Percentiles rank a stretch among this genome's conserved stretches.
These are phyloP conservation scores for Sebastes nivosus DNA, from an alignment of 2,797 vertebrate species.

Conservation along the genomic window DNA sequence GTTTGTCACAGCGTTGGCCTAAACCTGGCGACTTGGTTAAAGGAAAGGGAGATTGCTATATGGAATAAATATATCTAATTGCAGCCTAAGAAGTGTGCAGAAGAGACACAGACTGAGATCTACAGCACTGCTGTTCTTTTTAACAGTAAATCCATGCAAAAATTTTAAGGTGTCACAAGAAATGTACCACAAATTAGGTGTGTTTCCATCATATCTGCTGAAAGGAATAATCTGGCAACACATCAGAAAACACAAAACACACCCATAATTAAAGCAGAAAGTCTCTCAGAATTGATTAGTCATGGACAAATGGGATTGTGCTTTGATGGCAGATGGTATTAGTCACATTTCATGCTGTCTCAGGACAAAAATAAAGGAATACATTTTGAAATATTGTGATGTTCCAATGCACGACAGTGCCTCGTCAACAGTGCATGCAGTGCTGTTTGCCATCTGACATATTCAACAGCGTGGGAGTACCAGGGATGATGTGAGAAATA, in stretches of 20 bases:
- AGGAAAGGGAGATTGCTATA: neutral
- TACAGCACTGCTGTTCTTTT: neutral
- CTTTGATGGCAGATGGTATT: neutral
- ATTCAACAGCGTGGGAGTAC: neutral
- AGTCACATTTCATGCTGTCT: neutral
- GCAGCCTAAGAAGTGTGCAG: neutral
- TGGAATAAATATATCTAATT: neutral
- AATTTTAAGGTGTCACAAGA: neutral
- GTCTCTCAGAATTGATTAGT: neutral
- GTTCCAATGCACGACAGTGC: neutral
- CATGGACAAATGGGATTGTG: neutral
- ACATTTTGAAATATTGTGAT: neutral
- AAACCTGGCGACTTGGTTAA: slow-evolving; percentile 9
- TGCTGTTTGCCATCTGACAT: neutral
- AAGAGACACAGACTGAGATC: neutral
- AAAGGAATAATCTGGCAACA: neutral
- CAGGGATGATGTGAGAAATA: neutral
- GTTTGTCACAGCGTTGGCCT: slow-evolving; percentile 19
- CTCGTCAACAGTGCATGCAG: neutral
- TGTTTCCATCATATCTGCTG: neutral
- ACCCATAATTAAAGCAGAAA: neutral
- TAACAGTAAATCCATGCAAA: neutral
- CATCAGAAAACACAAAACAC: neutral
- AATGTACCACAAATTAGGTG: neutral
- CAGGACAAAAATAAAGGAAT: neutral